phyloP scores from a whole-genome alignment of 1,140 invertebrate genomes.

The Whitmania pigra region DNA sequence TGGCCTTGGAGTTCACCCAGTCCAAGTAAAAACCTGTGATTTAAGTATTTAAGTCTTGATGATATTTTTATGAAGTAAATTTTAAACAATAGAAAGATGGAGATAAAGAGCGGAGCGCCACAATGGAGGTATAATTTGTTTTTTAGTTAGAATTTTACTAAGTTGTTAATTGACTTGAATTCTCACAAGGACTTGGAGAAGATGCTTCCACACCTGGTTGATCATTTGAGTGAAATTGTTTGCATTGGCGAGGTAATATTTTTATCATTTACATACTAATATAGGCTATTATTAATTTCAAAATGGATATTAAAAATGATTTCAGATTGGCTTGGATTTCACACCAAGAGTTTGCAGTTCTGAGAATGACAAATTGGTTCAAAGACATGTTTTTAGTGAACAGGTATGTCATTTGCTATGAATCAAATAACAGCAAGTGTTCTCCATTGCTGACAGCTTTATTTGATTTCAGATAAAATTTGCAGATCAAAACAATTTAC shows the following conservation, averaged over 20 bases:
- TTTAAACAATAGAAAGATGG: slow-evolving; percentile 15
- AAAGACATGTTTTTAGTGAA: slow-evolving; percentile 32
- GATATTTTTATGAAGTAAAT: slow-evolving; percentile 16
- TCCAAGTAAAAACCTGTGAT: slow-evolving; percentile 29
- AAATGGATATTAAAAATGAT: background rate
- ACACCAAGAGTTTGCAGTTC: slow-evolving; percentile 32
- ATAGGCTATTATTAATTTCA: background rate
- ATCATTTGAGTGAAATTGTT: slow-evolving; percentile 27
- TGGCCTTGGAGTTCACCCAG: slow-evolving; percentile 36
- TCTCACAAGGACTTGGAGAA: slow-evolving; percentile 27
- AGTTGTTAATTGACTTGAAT: background rate
- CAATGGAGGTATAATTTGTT: slow-evolving; percentile 15
- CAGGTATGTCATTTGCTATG: slow-evolving; percentile 29
- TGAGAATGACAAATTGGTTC: slow-evolving; percentile 32
- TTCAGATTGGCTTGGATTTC: slow-evolving; percentile 38
- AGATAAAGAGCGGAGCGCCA: slow-evolving; percentile 4
- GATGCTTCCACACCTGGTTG: slow-evolving; percentile 27
- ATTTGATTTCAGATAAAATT: slow-evolving; percentile 25
- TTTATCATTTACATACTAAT: background rate
- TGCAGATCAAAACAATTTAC: slow-evolving; percentile 31
- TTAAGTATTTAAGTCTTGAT: slow-evolving; percentile 17
- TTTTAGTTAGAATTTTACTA: slow-evolving; percentile 1
- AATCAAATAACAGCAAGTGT: slow-evolving; percentile 2
- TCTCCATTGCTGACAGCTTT: background rate
- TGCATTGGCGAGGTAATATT: slow-evolving; percentile 30